Evolutionary conservation across 23 tunicate species (phyloP), one percentile per base, ranked within the genome.

Genomic region (Aplidium turbinatum): DNA sequence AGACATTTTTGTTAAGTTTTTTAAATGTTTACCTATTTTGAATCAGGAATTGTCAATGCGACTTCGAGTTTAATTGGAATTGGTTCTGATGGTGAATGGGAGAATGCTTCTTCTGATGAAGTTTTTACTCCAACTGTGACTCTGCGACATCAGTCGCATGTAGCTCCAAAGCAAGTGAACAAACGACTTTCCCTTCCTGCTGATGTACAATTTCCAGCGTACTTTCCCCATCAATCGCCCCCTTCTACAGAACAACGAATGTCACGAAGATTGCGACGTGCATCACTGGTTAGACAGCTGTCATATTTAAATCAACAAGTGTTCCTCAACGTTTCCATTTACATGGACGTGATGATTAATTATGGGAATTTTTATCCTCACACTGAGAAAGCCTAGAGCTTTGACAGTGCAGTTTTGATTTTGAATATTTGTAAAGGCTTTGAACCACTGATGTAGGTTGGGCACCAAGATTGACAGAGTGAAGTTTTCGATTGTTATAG

Each of bases 221-320:
- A 25, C 7, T 30, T 74, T 33, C 65, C 82, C 1, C 81, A 61
- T 5, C 26, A 35, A 40, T 22, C 13, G 58, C 54, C 88, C 1
- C 46, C 65, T 36, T 42, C 58, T 35, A 70, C 24, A 22, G 57
- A 74, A 0, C 83, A 78, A 23, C 89, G 81, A 7, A 65, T 87
- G 86, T 63, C 87, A n/a, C 38, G 99, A 52, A 62, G 85, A 57
- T 73, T 78, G 18, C 63, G 99, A 65, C 57, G 99, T 38, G 89
- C 94, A 2, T 94, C 99, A 0, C 51, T 94, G 95, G 99, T 93
- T 33, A 86, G 79, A n/a, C n/a, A n/a, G n/a, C n/a, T n/a, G n/a
- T n/a, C n/a, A n/a, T n/a, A n/a, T n/a, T n/a, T n/a, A n/a, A n/a
- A n/a, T n/a, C n/a, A n/a, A n/a, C n/a, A n/a, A n/a, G n/a, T n/a